Evolutionary conservation across 2,888 invertebrate species (phyloP).

Genomic region (Schizotus pectinicornis): DNA sequence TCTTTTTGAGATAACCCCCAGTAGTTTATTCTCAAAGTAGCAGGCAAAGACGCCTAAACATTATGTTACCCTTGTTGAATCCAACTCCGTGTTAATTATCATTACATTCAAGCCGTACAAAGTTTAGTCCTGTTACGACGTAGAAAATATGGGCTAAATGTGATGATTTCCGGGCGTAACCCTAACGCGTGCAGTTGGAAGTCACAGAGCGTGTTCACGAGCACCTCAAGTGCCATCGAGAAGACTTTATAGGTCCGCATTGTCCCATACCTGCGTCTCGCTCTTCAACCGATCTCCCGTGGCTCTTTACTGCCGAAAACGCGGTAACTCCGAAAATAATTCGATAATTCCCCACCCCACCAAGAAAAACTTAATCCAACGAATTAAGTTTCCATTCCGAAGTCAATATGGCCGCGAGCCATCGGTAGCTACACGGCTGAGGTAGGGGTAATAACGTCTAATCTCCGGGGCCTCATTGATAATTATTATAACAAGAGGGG

Average conservation of each 20-base stretch:
- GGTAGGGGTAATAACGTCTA: constrained; percentile 52
- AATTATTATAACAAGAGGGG: constrained; percentile 58
- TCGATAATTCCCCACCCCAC: constrained; percentile 8
- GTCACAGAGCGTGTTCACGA: constrained; percentile 1
- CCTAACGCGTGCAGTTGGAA: background rate
- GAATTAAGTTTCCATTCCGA: background rate
- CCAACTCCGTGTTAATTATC: too few relatives aligned
- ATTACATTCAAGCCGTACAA: too few relatives aligned
- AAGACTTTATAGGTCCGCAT: constrained; percentile 19
- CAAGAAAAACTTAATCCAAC: too few relatives aligned
- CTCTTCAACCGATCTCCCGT: constrained; percentile 11
- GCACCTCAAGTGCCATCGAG: constrained; percentile 23
- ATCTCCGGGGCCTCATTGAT: constrained; percentile 58
- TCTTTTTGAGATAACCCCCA: too few relatives aligned
- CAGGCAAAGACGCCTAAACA: too few relatives aligned
- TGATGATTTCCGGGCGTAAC: too few relatives aligned
- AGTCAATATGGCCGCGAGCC: constrained; percentile 15
- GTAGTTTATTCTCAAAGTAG: too few relatives aligned
- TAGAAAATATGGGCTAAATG: too few relatives aligned
- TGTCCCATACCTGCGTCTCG: constrained; percentile 13
- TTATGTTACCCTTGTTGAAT: too few relatives aligned
- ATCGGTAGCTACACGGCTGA: constrained; percentile 21
- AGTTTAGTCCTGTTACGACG: too few relatives aligned
- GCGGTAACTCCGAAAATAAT: constrained; percentile 5
- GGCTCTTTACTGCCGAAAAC: constrained; percentile 14